These are phyloP conservation scores for Lerema accius DNA, from an alignment of 1,140 invertebrate species.

Conservation along the genomic window DNA sequence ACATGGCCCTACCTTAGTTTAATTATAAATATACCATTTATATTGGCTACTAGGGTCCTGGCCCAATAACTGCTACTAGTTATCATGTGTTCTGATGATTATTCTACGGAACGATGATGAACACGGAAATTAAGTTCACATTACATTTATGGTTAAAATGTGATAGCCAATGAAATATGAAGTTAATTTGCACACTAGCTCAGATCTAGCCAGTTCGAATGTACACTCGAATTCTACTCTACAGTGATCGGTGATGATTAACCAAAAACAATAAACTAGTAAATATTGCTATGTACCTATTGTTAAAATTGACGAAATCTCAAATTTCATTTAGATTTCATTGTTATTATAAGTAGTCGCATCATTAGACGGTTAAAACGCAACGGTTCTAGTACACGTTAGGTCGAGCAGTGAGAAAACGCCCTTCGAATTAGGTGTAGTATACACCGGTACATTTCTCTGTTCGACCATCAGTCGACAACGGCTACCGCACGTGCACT, in stretches of 20 bases:
- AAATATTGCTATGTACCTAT: background rate
- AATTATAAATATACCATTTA: conserved; percentile 46
- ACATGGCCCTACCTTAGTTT: conserved; percentile 55
- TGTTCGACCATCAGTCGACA: too few relatives aligned
- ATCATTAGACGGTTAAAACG: too few relatives aligned
- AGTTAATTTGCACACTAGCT: conserved; percentile 7
- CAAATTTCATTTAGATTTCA: conserved; percentile 23
- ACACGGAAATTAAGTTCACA: conserved; percentile 25
- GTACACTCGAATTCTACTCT: conserved; percentile 6
- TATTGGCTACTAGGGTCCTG: conserved; percentile 36
- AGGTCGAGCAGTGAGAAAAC: background rate
- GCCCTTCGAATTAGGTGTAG: background rate
- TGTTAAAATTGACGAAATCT: background rate
- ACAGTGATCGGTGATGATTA: background rate
- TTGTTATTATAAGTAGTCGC: background rate
- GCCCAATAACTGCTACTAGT: conserved; percentile 36
- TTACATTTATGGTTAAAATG: conserved; percentile 33
- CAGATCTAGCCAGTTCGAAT: conserved; percentile 7
- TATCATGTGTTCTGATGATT: conserved; percentile 33
- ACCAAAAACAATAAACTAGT: conserved; percentile 6
- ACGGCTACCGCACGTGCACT: too few relatives aligned
- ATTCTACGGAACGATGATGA: conserved; percentile 7
- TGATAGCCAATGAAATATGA: conserved; percentile 39
- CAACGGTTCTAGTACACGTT: background rate
- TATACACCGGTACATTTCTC: too few relatives aligned